These are phyloP conservation scores for Folsomia candida DNA, from an alignment of 2,888 invertebrate genomes.

Conservation along the genomic window DNA sequence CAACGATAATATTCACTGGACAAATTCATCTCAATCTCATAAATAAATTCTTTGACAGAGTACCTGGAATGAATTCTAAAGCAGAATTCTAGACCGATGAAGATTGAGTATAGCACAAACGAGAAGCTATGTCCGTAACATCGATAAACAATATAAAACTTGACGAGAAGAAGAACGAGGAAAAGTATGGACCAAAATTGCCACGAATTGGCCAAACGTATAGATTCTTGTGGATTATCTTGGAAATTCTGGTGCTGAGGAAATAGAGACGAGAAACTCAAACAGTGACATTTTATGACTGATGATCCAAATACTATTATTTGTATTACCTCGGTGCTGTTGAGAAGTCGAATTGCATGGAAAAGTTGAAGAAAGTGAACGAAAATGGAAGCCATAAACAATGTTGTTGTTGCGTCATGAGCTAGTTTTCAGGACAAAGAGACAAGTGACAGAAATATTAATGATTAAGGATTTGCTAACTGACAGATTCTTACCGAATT, in stretches of 20 bases:
- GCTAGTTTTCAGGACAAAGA: no score
- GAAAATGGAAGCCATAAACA: conserved; percentile 19
- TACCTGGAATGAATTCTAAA: conserved; percentile 12
- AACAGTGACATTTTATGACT: conserved; percentile 6
- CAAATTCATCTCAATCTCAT: neutral
- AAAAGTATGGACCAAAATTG: conserved; percentile 18
- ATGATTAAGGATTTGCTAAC: neutral
- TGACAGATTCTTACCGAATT: conserved; percentile 18
- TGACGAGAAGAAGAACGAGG: conserved; percentile 12
- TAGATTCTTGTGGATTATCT: conserved; percentile 14
- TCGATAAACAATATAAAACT: conserved; percentile 11
- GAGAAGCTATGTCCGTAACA: conserved; percentile 9
- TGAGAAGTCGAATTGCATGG: conserved; percentile 19
- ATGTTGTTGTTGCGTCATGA: conserved; percentile 19
- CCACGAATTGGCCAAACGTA: conserved; percentile 13
- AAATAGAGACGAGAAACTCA: neutral
- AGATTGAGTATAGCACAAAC: conserved; percentile 10
- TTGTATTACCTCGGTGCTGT: conserved; percentile 20
- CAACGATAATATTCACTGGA: neutral
- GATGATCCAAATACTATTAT: neutral
- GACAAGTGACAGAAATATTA: no score
- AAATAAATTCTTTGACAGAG: conserved; percentile 15
- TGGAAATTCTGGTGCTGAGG: neutral
- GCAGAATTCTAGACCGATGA: conserved; percentile 14
- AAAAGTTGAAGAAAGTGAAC: conserved; percentile 22